Conservation (phyloP, 1,140 invertebrate genomes). For the Schlechtendalia chinensis region DNA sequence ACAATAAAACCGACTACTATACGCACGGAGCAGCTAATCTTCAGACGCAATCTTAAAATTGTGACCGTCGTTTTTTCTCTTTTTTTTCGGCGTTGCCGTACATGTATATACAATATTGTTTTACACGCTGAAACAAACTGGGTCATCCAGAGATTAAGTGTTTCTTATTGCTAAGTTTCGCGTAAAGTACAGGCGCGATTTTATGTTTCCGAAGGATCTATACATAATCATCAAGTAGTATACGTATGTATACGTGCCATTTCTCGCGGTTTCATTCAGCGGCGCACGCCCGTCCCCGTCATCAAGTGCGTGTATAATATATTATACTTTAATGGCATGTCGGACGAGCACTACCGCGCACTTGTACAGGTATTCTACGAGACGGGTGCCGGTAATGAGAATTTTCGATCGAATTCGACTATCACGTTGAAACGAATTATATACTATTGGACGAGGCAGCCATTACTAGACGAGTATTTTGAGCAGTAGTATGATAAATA, state of each 20-base stretch:
- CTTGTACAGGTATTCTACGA: too few species aligned
- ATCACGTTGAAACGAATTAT: too few species aligned
- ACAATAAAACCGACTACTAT: background rate
- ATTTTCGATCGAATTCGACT: too few species aligned
- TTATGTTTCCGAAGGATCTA: background rate
- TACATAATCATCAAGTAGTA: background rate
- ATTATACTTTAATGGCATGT: too few species aligned
- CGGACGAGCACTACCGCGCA: too few species aligned
- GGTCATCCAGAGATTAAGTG: conserved; percentile 20
- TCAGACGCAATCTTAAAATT: background rate
- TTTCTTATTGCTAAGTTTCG: conserved; percentile 6
- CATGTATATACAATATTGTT: background rate
- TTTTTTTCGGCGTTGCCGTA: background rate
- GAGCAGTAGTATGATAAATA: too few species aligned
- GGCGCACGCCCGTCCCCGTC: too few species aligned
- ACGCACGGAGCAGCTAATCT: background rate
- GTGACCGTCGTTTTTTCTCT: background rate
- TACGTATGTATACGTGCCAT: background rate
- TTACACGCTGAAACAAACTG: background rate
- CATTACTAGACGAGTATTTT: too few species aligned
- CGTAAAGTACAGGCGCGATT: conserved; percentile 2
- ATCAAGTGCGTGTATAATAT: too few species aligned
- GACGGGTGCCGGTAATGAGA: too few species aligned
- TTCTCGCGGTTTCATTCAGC: too few species aligned
- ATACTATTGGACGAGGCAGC: too few species aligned